These are phyloP conservation scores for Epinotia nisella DNA, from an alignment of 2,888 invertebrate genomes.

Conservation along the genomic window DNA sequence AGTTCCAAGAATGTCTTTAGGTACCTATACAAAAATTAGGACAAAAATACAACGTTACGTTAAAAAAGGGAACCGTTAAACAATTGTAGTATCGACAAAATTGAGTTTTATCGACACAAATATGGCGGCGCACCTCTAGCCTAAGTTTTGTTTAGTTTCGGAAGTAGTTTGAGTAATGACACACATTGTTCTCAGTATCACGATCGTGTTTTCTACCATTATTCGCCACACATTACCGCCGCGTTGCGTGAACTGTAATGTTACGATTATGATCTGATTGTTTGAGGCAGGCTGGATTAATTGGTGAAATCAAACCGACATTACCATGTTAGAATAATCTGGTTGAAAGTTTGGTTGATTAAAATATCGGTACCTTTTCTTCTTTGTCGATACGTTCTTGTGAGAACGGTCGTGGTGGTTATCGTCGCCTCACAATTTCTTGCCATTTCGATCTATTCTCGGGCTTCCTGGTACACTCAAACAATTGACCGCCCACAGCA, in stretches of 20 bases:
- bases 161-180: constrained; percentile 49
- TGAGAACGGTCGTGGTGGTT: too few relatives aligned
- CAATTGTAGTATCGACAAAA: too few relatives aligned
- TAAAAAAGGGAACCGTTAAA: too few relatives aligned
- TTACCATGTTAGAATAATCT: constrained; percentile 1
- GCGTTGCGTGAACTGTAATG: constrained; percentile 35
- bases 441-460: too few relatives aligned
- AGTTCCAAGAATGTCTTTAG: too few relatives aligned
- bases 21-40: too few relatives aligned
- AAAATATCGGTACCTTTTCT: neutral
- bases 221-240: constrained; percentile 38
- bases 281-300: constrained; percentile 26
- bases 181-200: constrained; percentile 46
- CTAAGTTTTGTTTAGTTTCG: constrained; percentile 47
- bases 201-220: constrained; percentile 34
- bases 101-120: too few relatives aligned
- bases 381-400: too few relatives aligned
- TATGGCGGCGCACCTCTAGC: constrained; percentile 3
- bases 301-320: constrained; percentile 26
- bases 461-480: too few relatives aligned
- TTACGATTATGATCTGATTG: constrained; percentile 37
- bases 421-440: too few relatives aligned
- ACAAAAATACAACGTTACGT: too few relatives aligned
- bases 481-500: too few relatives aligned
- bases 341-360: neutral